Evolutionary conservation across 2,797 vertebrate species (phyloP).

Genomic region (Petrocephalus schoutedeni): DNA sequence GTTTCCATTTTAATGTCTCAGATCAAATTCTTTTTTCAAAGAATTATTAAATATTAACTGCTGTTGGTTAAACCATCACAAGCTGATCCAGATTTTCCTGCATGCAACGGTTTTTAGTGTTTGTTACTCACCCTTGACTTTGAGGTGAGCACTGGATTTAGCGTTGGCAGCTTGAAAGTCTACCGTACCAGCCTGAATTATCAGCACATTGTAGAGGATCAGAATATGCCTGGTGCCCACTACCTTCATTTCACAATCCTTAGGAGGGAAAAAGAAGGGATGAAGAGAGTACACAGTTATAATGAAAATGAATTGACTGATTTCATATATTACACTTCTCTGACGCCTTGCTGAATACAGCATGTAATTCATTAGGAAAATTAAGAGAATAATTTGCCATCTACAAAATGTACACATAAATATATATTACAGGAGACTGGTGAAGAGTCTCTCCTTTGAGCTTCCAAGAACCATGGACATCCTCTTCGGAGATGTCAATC

Average conservation of each 20-base stretch:
- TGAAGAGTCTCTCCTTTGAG: constrained; percentile 84
- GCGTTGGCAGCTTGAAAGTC: constrained; percentile 92
- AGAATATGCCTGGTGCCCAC: constrained; percentile 80
- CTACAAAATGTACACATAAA: not conserved
- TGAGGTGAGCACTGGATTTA: constrained; percentile 86
- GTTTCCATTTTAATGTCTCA: not conserved
- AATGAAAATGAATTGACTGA: not conserved
- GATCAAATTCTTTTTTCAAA: not conserved
- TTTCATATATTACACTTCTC: not conserved
- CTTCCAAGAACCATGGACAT: constrained; percentile 87
- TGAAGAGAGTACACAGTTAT: not conserved
- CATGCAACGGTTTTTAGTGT: not conserved
- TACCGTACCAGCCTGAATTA: constrained; percentile 82
- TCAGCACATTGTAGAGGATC: constrained; percentile 78
- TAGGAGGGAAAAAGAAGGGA: not conserved
- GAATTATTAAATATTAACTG: not conserved
- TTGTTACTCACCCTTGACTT: constrained; percentile 80
- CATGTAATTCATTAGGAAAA: not conserved
- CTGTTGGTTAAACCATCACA: not conserved
- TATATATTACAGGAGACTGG: constrained; percentile 75
- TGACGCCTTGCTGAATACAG: not conserved
- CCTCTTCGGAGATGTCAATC: constrained; percentile 88
- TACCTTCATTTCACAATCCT: constrained; percentile 95
- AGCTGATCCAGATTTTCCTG: not conserved
- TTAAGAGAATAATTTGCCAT: not conserved